Conservation (phyloP, 2,888 invertebrate genomes). For the Toxonevra muliebris region DNA sequence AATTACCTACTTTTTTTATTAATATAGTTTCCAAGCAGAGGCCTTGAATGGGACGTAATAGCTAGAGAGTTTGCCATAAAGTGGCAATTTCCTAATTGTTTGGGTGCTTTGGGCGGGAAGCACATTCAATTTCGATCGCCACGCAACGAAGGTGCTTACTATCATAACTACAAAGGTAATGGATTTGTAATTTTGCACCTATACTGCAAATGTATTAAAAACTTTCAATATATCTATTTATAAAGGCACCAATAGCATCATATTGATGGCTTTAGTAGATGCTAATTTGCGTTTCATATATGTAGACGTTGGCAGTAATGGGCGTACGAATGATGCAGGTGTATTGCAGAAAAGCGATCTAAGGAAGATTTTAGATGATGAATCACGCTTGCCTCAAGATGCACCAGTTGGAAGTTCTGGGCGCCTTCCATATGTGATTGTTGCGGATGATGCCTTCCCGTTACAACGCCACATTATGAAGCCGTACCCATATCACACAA, state of each 20-base stretch:
- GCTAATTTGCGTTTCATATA: conserved; percentile 32
- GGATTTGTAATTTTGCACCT: no score
- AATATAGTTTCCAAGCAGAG: no score
- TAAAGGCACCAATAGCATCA: conserved; percentile 36
- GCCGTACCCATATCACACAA: conserved; percentile 27
- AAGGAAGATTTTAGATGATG: conserved; percentile 12
- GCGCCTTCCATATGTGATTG: conserved; percentile 32
- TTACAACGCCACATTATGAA: conserved; percentile 29
- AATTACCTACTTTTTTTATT: no score
- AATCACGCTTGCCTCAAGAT: conserved; percentile 19
- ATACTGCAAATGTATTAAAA: no score
- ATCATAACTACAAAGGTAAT: no score
- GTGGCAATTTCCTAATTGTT: no score
- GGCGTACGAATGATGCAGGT: conserved; percentile 35
- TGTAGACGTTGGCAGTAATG: conserved; percentile 37
- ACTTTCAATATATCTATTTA: no score
- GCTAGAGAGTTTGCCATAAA: no score
- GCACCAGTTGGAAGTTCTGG: conserved; percentile 30
- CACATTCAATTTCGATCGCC: no score
- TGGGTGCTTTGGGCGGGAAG: no score
- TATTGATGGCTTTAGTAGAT: conserved; percentile 33
- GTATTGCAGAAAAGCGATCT: conserved; percentile 29
- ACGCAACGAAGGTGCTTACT: no score
- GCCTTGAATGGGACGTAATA: no score
- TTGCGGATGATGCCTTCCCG: conserved; percentile 37